Conservation (phyloP, 1,140 invertebrate species). For the Zeugodacus cucurbitae region DNA sequence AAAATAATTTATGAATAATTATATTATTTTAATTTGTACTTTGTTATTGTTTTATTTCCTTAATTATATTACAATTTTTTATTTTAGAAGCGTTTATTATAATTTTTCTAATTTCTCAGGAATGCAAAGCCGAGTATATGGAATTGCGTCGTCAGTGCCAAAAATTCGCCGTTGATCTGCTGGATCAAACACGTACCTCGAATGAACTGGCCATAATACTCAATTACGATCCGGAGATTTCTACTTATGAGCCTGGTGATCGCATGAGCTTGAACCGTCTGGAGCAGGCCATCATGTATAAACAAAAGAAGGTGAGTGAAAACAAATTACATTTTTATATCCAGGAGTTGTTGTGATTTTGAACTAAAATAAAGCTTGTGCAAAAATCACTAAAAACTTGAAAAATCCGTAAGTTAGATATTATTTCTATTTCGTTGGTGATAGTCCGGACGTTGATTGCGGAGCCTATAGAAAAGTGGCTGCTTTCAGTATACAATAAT, state of each 20-base stretch:
- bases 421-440: too few species aligned
- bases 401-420: too few species aligned
- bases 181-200: conserved; percentile 90
- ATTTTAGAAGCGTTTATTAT: neutral
- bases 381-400: too few species aligned
- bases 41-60: neutral
- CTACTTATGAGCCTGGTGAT: conserved; percentile 75
- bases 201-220: conserved; percentile 91
- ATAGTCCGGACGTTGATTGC: too few species aligned
- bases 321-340: neutral
- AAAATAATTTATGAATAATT: neutral
- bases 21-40: neutral
- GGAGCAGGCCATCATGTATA: conserved; percentile 89
- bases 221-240: conserved; percentile 82
- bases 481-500: too few species aligned
- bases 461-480: too few species aligned
- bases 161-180: conserved; percentile 89
- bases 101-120: conserved; percentile 62
- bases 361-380: too few species aligned
- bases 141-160: conserved; percentile 87
- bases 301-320: conserved; percentile 85
- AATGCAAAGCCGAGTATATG: conserved; percentile 82
- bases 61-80: neutral
- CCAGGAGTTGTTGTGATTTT: too few species aligned
- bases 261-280: conserved; percentile 83